Evolutionary conservation across 2,797 vertebrate species (phyloP), one percentile per base, ranked within the genome.

Genomic region (Sorex maritimensis): DNA sequence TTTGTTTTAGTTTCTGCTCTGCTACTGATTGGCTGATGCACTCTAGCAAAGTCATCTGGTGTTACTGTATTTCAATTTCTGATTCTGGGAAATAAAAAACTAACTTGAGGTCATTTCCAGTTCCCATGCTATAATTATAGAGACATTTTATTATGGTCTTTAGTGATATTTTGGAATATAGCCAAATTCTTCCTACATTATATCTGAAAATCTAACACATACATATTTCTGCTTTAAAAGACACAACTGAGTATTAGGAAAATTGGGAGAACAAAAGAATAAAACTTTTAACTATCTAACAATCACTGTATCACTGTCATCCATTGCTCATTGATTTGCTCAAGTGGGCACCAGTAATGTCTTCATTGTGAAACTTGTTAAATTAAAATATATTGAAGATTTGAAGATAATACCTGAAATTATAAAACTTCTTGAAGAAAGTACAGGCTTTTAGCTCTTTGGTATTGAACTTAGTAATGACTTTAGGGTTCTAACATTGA

Each of bases 151-250:
- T 94, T 93, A 81, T 87, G 34, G 9, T 79, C 67, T 89, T 90
- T 84, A 85, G 84, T 91, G 85, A 74, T 69, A 93, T 82, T 87
- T 71, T 85, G 44, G 61, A 95, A 93, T 34, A 93, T 1, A 91
- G 61, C 4, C 71, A 30, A 79, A 87, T 73, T 80, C 49, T 7
- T 82, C 13, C 68, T 73, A 17, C 52, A 41, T 44, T 44, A 86
- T 52, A 46, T 72, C 61, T 89, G 34, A 85, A 92, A 93, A 24
- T 41, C 44, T 87, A 75, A 23, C 52, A 81, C 38, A 46, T 30
- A 65, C 71, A 81, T 81, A 85, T 52, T n/a, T 79, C 46, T 38
- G 12, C 34, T 49, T 87, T 80, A 69, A 63, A 79, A 89, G 74
- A 55, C 13, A 30, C 28, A 69, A 30, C 28, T 69, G 68, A 69